Conservation (phyloP, 1,140 invertebrate species). For the Nebria ingens region DNA sequence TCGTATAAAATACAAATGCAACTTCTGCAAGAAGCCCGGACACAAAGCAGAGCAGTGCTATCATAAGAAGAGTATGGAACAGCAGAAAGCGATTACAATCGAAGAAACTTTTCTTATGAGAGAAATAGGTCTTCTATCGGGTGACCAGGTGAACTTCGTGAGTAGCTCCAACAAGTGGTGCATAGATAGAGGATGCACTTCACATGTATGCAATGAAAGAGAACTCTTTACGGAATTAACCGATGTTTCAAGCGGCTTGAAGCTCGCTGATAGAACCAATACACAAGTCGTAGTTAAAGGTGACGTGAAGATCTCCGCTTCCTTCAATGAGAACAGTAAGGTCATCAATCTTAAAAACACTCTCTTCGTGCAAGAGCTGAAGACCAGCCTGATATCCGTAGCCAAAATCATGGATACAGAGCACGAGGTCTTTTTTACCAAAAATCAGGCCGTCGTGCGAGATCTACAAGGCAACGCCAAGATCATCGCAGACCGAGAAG, state of each 20-base stretch:
- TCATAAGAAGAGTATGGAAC: too few species aligned
- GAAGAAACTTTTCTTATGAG: too few species aligned
- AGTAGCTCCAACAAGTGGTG: too few species aligned
- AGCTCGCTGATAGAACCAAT: slow-evolving; percentile 11
- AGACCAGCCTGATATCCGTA: slow-evolving; percentile 15
- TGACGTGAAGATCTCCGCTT: slow-evolving; percentile 3
- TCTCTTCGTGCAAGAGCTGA: slow-evolving; percentile 13
- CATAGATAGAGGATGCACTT: too few species aligned
- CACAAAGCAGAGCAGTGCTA: too few species aligned
- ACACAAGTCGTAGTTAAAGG: slow-evolving; percentile 15
- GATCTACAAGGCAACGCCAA: background rate
- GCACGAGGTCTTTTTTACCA: slow-evolving; percentile 14
- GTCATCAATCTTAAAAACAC: slow-evolving; percentile 12
- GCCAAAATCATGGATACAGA: slow-evolving; percentile 16
- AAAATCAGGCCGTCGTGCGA: background rate
- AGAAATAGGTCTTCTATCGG: too few species aligned
- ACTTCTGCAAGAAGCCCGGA: too few species aligned
- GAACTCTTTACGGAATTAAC: slow-evolving; percentile 8
- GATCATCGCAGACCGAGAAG: background rate
- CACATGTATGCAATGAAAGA: slow-evolving; percentile 13
- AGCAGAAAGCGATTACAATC: too few species aligned
- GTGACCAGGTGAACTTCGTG: too few species aligned
- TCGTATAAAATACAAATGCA: too few species aligned
- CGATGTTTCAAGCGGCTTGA: background rate
- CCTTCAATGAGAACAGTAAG: background rate